phyloP scores from a whole-genome alignment of 1,140 invertebrate species.

The Trissolcus basalis region DNA sequence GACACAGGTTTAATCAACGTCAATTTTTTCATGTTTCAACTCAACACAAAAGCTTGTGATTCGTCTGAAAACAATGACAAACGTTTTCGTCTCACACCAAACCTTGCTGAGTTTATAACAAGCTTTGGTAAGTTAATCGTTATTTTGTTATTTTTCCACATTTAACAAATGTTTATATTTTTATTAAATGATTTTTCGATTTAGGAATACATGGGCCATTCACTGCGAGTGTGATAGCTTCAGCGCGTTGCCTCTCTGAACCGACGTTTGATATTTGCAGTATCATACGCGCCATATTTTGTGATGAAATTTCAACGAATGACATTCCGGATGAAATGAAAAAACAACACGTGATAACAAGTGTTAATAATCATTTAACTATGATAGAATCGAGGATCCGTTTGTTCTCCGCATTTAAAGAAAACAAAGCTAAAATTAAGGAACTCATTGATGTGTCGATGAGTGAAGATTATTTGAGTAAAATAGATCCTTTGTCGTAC shows the following conservation, averaged over 20 bases:
- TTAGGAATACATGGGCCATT: constrained; percentile 88
- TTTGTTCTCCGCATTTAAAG: too few relatives aligned
- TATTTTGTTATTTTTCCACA: not conserved
- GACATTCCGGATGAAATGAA: constrained; percentile 84
- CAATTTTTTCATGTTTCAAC: constrained; percentile 97
- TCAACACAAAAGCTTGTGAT: constrained; percentile 94
- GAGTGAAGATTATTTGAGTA: too few relatives aligned
- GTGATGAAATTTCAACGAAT: constrained; percentile 88
- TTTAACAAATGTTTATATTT: not conserved
- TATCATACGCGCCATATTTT: constrained; percentile 91
- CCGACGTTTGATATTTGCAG: constrained; percentile 95
- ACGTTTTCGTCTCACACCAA: constrained; percentile 96
- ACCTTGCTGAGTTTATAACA: constrained; percentile 94
- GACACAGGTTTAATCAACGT: constrained; percentile 96
- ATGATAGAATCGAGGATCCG: too few relatives aligned
- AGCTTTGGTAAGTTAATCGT: constrained; percentile 79
- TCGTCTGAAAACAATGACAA: constrained; percentile 94
- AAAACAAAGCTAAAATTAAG: too few relatives aligned
- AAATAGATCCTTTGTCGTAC: too few relatives aligned
- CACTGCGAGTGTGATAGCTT: constrained; percentile 93
- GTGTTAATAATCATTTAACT: too few relatives aligned
- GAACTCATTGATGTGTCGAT: too few relatives aligned
- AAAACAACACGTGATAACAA: constrained; percentile 88
- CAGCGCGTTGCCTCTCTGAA: constrained; percentile 94
- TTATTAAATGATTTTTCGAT: too few relatives aligned